Evolutionary conservation across 2,113 vertebrate species (phyloP).

Genomic region (Opisthocomus hoazin): DNA sequence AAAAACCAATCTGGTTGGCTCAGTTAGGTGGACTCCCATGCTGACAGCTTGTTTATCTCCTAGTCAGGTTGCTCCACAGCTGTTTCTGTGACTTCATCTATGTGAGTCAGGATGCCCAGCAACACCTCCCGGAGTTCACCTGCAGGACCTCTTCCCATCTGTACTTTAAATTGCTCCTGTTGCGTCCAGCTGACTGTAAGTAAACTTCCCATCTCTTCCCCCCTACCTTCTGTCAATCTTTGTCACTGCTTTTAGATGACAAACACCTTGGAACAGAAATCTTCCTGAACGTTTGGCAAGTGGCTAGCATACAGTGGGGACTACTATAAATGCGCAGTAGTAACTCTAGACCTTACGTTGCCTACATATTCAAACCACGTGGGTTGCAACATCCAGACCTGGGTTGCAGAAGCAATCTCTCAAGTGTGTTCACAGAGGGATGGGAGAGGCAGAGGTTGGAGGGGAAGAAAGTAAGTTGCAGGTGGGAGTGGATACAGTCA

Average conservation of each 20-base stretch:
- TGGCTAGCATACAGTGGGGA: neutral
- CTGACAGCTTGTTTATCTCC: neutral
- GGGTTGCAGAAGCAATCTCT: neutral
- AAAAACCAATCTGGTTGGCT: neutral
- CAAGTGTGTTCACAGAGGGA: neutral
- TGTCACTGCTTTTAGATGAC: neutral
- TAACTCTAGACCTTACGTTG: neutral
- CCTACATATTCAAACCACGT: neutral
- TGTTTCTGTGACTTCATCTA: neutral
- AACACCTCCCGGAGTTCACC: neutral
- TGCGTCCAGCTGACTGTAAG: neutral
- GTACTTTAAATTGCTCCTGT: neutral
- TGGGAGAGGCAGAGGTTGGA: neutral
- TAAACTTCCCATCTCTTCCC: neutral
- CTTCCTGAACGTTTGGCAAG: neutral
- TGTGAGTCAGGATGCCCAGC: neutral
- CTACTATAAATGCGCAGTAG: neutral
- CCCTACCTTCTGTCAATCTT: neutral
- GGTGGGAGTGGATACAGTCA: neutral
- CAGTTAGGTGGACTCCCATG: neutral
- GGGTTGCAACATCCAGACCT: neutral
- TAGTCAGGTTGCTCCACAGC: neutral
- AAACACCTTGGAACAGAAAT: neutral
- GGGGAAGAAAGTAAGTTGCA: neutral
- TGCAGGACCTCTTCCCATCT: neutral